Percentiles rank a stretch among this genome's conserved stretches.
These are phyloP conservation scores for Xanthorhoe spadicearia DNA, from an alignment of 2,888 invertebrate genomes.

Conservation along the genomic window DNA sequence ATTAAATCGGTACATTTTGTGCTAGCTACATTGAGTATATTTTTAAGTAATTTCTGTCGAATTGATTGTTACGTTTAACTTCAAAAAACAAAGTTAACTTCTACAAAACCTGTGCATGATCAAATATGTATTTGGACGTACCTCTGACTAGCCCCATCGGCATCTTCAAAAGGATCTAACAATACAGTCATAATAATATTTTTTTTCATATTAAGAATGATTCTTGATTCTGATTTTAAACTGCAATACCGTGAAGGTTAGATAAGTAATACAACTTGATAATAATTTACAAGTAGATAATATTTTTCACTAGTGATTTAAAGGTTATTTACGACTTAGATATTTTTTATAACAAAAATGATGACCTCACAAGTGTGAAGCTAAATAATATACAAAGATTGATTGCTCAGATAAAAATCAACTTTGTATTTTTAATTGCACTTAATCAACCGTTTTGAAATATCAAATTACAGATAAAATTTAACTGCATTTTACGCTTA, in stretches of 20 bases:
- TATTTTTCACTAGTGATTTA: neutral
- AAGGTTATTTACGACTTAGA: neutral
- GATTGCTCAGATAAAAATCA: constrained; percentile 43
- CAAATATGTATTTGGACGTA: too few species aligned
- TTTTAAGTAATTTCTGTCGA: too few species aligned
- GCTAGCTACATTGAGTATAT: too few species aligned
- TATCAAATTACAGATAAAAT: constrained; percentile 24
- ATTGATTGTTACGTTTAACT: too few species aligned
- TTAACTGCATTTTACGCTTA: constrained; percentile 29
- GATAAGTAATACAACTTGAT: neutral
- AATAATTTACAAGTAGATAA: neutral
- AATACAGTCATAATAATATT: too few species aligned
- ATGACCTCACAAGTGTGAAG: constrained; percentile 29
- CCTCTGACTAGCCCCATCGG: too few species aligned
- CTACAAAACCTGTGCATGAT: too few species aligned
- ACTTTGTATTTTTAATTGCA: constrained; percentile 28
- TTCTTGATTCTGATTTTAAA: too few species aligned
- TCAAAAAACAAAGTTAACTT: too few species aligned
- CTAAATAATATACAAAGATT: constrained; percentile 26
- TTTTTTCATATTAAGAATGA: too few species aligned
- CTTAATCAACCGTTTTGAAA: constrained; percentile 24
- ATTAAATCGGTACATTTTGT: too few species aligned
- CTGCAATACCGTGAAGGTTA: neutral
- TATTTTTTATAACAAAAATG: constrained; percentile 3
- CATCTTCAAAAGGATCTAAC: too few species aligned